These are phyloP conservation scores for Gasteruption jaculator DNA, from an alignment of 2,888 invertebrate species.

Conservation along the genomic window DNA sequence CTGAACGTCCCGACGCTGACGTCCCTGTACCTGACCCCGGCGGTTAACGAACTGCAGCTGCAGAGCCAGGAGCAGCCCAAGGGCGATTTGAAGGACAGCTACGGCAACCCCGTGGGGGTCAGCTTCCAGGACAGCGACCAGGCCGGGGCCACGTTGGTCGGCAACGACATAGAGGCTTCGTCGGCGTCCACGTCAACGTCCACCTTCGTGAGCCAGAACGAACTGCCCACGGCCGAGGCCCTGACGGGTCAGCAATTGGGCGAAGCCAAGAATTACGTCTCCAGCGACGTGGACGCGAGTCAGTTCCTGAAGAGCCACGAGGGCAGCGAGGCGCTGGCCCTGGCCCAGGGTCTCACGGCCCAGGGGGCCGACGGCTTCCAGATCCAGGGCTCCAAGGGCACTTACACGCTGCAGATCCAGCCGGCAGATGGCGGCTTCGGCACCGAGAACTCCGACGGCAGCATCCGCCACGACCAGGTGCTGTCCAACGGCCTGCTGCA, in stretches of 20 bases:
- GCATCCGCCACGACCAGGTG: slow-evolving; percentile 68
- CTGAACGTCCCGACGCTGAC: slow-evolving; percentile 20
- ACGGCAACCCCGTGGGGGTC: slow-evolving; percentile 38
- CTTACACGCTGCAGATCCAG: slow-evolving; percentile 75
- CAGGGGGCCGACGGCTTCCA: slow-evolving; percentile 42
- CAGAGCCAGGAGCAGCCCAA: slow-evolving; percentile 32
- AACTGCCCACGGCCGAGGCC: slow-evolving; percentile 30
- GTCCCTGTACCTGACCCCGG: slow-evolving; percentile 18
- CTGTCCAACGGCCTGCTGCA: slow-evolving; percentile 75
- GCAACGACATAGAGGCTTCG: no score
- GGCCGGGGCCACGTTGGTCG: slow-evolving; percentile 9
- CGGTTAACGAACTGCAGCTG: slow-evolving; percentile 38
- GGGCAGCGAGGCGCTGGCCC: slow-evolving; percentile 37
- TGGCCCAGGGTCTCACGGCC: slow-evolving; percentile 35
- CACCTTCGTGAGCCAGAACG: slow-evolving; percentile 16
- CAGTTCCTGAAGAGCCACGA: slow-evolving; percentile 37
- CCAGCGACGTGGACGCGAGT: slow-evolving; percentile 36
- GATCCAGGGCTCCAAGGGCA: slow-evolving; percentile 57
- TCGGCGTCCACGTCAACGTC: no score
- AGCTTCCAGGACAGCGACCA: slow-evolving; percentile 20
- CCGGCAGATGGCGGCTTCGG: slow-evolving; percentile 58
- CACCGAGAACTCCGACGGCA: slow-evolving; percentile 54
- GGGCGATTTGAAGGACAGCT: slow-evolving; percentile 40
- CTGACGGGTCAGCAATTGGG: slow-evolving; percentile 35
- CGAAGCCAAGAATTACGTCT: slow-evolving; percentile 30